Conservation (phyloP, 2,888 invertebrate genomes). For the Phaonia tiefii region DNA sequence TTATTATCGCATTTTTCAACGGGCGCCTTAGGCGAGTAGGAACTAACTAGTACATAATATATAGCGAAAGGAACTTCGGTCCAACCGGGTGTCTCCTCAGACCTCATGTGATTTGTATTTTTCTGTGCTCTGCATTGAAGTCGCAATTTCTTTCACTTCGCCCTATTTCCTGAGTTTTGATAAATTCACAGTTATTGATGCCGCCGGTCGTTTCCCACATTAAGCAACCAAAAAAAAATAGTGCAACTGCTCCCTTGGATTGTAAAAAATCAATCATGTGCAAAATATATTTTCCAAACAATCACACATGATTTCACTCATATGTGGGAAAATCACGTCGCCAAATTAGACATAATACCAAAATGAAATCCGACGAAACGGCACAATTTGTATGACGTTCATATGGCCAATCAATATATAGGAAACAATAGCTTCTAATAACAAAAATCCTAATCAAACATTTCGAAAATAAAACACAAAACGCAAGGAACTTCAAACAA, state of each 20-base stretch:
- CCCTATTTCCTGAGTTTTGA: no score
- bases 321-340: conserved; percentile 48
- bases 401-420: conserved; percentile 59
- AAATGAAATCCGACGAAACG: conserved; percentile 41
- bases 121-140: no score
- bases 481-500: conserved; percentile 40
- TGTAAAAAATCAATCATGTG: conserved; percentile 15
- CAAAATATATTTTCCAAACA: conserved; percentile 12
- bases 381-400: background rate
- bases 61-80: no score
- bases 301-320: conserved; percentile 15
- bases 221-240: conserved; percentile 6
- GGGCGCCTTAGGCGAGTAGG: no score
- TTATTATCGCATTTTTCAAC: no score
- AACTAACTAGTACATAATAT: no score
- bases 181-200: background rate
- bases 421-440: conserved; percentile 62
- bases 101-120: no score
- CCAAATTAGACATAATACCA: conserved; percentile 45
- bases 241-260: background rate
- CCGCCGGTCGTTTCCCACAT: conserved; percentile 46
- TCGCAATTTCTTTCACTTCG: no score
- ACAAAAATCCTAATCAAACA: conserved; percentile 57
- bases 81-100: no score
- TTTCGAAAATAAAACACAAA: conserved; percentile 23